Conservation (phyloP, 2,888 invertebrate species). For the Myopa testacea region DNA sequence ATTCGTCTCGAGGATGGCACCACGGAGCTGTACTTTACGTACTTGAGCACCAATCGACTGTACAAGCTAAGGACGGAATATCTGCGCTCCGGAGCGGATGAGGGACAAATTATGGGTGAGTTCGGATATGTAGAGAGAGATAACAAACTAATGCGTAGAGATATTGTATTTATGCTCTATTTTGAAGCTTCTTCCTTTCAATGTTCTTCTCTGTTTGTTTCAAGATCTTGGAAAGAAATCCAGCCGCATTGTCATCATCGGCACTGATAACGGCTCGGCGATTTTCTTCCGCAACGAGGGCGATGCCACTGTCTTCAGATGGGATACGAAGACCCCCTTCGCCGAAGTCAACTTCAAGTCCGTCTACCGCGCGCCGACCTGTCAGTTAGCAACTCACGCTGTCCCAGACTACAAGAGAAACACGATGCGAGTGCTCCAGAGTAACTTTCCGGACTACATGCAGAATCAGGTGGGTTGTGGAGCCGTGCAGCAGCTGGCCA, state of each 20-base stretch:
- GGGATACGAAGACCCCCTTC: conserved; percentile 71
- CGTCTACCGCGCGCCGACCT: conserved; percentile 71
- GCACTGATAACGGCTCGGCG: conserved; percentile 74
- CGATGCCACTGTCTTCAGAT: conserved; percentile 72
- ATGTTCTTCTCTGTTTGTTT: not conserved
- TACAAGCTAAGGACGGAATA: conserved; percentile 76
- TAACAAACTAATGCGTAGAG: not conserved
- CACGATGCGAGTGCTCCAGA: conserved; percentile 73
- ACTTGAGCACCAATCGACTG: conserved; percentile 74
- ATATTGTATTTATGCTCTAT: not conserved
- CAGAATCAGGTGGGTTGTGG: conserved; percentile 74
- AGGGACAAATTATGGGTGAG: conserved; percentile 69
- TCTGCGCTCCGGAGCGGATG: conserved; percentile 72
- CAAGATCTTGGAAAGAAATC: conserved; percentile 72
- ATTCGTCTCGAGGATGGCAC: conserved; percentile 72
- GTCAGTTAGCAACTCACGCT: conserved; percentile 73
- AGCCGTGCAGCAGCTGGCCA: conserved; percentile 70
- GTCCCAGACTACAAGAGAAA: conserved; percentile 72
- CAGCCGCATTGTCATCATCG: conserved; percentile 72
- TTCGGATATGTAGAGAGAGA: conserved; percentile 15
- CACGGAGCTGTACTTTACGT: conserved; percentile 74
- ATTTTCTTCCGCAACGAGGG: conserved; percentile 74
- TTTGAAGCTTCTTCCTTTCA: not conserved
- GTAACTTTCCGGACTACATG: conserved; percentile 76
- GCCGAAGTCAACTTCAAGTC: conserved; percentile 68